Evolutionary conservation across 2,797 vertebrate genomes (phyloP).

Genomic region (Dryobates pubescens): DNA sequence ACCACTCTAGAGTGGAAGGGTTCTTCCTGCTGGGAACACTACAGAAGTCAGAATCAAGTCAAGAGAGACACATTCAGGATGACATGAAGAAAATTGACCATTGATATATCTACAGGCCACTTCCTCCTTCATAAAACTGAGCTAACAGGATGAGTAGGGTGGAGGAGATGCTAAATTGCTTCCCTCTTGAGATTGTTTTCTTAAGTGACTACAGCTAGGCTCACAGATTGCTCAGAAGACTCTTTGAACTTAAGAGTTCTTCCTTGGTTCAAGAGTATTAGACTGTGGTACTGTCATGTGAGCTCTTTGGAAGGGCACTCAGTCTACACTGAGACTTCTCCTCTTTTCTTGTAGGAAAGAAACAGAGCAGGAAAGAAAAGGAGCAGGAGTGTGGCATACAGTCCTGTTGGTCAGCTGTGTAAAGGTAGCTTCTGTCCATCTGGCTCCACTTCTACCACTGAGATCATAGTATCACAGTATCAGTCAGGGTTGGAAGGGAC

Average conservation of each 20-base stretch:
- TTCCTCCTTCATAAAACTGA: not conserved
- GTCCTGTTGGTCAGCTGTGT: not conserved
- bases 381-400: not conserved
- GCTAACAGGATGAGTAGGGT: not conserved
- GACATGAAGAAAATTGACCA: not conserved
- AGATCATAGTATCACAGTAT: not conserved
- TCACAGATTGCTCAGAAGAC: not conserved
- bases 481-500: no score
- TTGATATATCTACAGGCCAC: not conserved
- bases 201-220: not conserved
- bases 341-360: not conserved
- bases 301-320: not conserved
- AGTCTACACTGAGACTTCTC: not conserved
- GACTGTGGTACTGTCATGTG: not conserved
- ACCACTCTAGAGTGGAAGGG: conserved; percentile 1
- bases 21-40: conserved; percentile 5
- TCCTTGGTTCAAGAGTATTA: not conserved
- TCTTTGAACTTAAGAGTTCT: not conserved
- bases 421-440: not conserved
- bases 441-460: not conserved
- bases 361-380: not conserved
- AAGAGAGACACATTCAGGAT: not conserved
- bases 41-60: not conserved
- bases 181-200: not conserved
- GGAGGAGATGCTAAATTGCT: not conserved